Conservation (phyloP, 1,140 invertebrate species). For the Ips typographus region DNA sequence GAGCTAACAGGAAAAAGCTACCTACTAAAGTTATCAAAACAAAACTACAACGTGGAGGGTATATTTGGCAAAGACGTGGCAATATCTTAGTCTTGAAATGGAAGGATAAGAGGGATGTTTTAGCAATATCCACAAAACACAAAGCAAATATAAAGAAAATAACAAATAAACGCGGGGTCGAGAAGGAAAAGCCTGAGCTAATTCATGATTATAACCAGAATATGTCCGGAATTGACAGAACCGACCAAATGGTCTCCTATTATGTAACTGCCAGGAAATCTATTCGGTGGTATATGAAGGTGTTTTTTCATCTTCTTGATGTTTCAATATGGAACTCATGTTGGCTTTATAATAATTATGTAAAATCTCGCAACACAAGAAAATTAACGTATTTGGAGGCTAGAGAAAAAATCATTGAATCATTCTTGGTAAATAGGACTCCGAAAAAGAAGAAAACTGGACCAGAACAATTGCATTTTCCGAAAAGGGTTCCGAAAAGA, state of each 20-base stretch:
- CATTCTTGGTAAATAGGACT: no score
- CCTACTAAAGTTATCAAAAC: constrained; percentile 46
- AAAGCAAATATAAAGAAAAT: neutral
- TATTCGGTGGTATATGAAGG: constrained; percentile 6
- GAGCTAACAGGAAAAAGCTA: constrained; percentile 47
- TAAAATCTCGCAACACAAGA: neutral
- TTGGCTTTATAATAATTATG: neutral
- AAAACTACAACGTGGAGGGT: constrained; percentile 50
- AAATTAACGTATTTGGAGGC: neutral
- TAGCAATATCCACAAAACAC: constrained; percentile 48
- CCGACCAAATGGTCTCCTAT: neutral
- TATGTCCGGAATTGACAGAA: neutral
- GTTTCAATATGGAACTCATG: neutral
- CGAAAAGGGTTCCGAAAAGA: no score
- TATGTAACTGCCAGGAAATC: neutral
- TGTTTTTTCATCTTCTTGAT: constrained; percentile 4
- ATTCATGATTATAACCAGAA: constrained; percentile 51
- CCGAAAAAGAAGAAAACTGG: no score
- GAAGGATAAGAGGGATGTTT: constrained; percentile 52
- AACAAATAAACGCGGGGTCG: neutral
- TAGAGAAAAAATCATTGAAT: neutral
- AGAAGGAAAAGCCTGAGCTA: constrained; percentile 39
- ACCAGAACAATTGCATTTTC: no score
- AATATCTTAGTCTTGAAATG: constrained; percentile 52
- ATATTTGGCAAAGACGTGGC: constrained; percentile 42